Evolutionary conservation across 2,113 vertebrate genomes (phyloP), one percentile per base, ranked within the genome.

Genomic region (Shinisaurus crocodilurus): DNA sequence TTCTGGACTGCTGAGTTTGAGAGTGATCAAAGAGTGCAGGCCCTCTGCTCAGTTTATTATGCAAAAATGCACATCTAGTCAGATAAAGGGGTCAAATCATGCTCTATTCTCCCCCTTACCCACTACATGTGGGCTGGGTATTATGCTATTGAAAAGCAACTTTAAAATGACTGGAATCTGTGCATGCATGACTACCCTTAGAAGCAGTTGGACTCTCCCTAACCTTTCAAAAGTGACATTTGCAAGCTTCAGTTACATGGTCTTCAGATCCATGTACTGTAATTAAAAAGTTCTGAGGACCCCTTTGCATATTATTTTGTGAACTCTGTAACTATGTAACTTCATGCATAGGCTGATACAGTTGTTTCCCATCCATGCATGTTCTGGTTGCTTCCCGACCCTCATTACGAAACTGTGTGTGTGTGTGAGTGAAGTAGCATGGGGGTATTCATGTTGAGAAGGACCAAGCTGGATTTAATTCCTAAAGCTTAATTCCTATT

Each of bases 151-250:
- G 69, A 4, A 69, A 88, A 50, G n/a, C 37, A 63, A 63, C 27
- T 29, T n/a, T 83, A 63, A 83, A 69, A 89, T 89, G 67, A 82
- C 29, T 79, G 86, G 45, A 79, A 43, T 87, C 65, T 67, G 25
- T n/a, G 43, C 40, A 83, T 89, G 80, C 69, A 63, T 40, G 81
- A 89, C 27, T 83, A 50, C n/a, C 80, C 54, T 54, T 60, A 43
- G 69, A 82, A 54, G 20, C 70, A 75, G 69, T 67, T 45, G 29
- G 67, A 45, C 27, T 89, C 27, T 48, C 9, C 40, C 54, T 84
- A 76, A 84, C 34, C 43, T 82, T 81, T 54, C 13, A 72, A 60
- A 77, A 77, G 82, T 65, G 37, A 89, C n/a, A 63, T 34, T 85
- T 50, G 57, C 74, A 77, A 77, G 43, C 57, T 85, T 77, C 43